Evolutionary conservation across 2,797 vertebrate genomes (phyloP), one percentile per base, ranked within the genome.

Genomic region (Enteromius argenteus): DNA sequence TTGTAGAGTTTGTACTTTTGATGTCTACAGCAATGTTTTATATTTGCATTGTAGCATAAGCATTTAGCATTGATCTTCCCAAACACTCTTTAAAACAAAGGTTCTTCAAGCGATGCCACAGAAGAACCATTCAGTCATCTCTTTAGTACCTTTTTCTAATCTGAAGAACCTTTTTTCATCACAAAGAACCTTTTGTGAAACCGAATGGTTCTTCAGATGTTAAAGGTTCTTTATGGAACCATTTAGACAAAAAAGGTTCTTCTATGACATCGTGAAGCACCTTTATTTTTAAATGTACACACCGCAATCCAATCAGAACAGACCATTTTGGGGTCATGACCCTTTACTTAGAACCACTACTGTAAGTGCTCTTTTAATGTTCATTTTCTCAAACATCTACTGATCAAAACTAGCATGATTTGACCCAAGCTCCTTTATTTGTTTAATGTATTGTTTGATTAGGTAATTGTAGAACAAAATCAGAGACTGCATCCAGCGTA

Each of bases 401-500:
- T 85, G 79, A 37, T 69, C 53, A 56, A 46, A 75, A 53, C 32
- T 32, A 58, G 8, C 30, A 49, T 37, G 19, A 79, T 77, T 79
- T 62, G 17, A 39, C 39, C 56, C 60, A 30, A 30, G 53, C 46
- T 83, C 7, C 51, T 83, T 74, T 30, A 66, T 74, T 49, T 78
- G 72, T 74, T 53, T 58, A 71, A 71, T 62, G 58, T 51, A 21
- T 42, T 62, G 81, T 44, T 44, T 80, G 68, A 87, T 87, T 74
- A 87, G 77, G 44, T 87, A 60, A 85, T 90, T 85, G 53, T 86
- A 79, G 32, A 77, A 84, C 39, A 58, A 78, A 42, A 82, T 77
- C 51, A 64, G 46, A 85, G 81, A 75, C 64, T 80, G 30, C 60
- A 75, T 32, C 66, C 37, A 35, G 79, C 71, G 79, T 39, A 62